Conservation (phyloP, 2,113 vertebrate species). For the Mirza zaza region DNA sequence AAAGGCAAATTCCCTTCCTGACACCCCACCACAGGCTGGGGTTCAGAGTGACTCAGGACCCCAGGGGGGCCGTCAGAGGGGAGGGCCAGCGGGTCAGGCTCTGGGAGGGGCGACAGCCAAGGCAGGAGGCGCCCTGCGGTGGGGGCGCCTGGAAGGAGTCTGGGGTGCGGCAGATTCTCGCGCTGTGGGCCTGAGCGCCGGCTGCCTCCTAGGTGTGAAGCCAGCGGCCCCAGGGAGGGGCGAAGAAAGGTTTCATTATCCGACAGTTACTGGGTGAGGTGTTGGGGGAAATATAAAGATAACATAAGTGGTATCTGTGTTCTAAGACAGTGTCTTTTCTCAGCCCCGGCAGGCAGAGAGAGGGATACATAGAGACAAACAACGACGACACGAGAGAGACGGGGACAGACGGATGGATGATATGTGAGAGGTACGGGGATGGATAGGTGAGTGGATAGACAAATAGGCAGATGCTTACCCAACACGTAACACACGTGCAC, state of each 20-base stretch:
- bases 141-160: background rate
- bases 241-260: background rate
- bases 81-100: background rate
- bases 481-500: background rate
- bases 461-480: background rate
- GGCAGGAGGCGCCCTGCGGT: background rate
- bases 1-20: too few species aligned
- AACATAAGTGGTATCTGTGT: background rate
- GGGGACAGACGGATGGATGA: background rate
- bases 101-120: background rate
- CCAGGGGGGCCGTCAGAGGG: background rate
- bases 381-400: background rate
- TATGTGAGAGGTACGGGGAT: background rate
- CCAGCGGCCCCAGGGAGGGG: background rate
- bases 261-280: background rate
- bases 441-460: background rate
- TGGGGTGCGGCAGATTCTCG: background rate
- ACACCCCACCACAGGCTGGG: fast-evolving
- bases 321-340: background rate
- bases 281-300: background rate
- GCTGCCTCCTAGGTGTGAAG: fast-evolving
- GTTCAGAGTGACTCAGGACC: background rate
- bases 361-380: fast-evolving
- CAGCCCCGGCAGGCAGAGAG: background rate
- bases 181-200: fast-evolving